Percentiles rank a stretch among this genome's conserved stretches.
These are phyloP conservation scores for Metridium senile DNA, from an alignment of 92 coral and sea anemone genomes.

Conservation along the genomic window DNA sequence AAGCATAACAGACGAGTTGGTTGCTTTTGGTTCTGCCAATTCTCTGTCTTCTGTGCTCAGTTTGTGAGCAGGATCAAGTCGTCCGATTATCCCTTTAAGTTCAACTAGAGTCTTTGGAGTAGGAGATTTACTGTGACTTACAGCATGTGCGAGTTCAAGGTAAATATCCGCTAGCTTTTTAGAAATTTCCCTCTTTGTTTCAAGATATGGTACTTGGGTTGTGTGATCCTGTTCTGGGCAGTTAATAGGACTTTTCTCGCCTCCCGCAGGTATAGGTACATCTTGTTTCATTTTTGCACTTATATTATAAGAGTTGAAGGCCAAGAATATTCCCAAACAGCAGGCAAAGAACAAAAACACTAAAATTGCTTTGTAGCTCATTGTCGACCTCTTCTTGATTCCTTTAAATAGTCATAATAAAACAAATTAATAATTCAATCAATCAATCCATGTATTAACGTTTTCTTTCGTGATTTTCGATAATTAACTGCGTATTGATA, in stretches of 20 bases:
- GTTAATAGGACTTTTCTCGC: slow-evolving; percentile 4
- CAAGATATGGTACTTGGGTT: not conserved
- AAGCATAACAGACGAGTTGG: not conserved
- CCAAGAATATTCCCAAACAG: too few relatives aligned
- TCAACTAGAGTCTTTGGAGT: slow-evolving; percentile 1
- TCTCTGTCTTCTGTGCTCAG: slow-evolving; percentile 12
- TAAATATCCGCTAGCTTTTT: slow-evolving; percentile 2
- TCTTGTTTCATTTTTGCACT: too few relatives aligned
- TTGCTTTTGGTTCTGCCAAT: not conserved
- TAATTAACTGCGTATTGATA: too few relatives aligned
- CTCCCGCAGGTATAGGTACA: too few relatives aligned
- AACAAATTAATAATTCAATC: too few relatives aligned
- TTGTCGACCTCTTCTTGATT: too few relatives aligned
- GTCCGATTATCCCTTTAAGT: slow-evolving; percentile 1
- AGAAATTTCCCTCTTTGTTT: slow-evolving; percentile 6
- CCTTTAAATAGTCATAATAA: too few relatives aligned
- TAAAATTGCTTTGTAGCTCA: too few relatives aligned
- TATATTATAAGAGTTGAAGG: too few relatives aligned
- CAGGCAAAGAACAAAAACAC: too few relatives aligned
- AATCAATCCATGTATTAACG: too few relatives aligned
- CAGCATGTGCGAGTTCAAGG: not conserved
- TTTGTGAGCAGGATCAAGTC: slow-evolving; percentile 13
- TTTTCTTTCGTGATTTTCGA: too few relatives aligned
- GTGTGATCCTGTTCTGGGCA: not conserved
- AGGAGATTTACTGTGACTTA: slow-evolving; percentile 1